Evolutionary conservation across 2,797 vertebrate species (phyloP).

Genomic region (Lates japonicus): DNA sequence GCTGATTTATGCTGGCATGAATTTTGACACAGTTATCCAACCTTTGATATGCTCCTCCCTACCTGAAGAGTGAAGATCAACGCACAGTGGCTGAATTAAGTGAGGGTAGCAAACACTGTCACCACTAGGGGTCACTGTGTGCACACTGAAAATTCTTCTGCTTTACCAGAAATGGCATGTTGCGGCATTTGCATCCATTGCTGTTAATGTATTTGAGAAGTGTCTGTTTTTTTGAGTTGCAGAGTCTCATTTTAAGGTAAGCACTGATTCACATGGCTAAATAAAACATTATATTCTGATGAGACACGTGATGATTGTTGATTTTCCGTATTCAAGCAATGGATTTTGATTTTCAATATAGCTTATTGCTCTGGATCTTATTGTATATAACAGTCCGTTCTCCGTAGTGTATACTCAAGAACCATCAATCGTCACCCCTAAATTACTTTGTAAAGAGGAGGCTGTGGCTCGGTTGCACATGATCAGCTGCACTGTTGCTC

Average conservation of each 20-base stretch:
- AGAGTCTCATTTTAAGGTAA: background rate
- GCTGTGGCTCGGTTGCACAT: conserved; percentile 10
- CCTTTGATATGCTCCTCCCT: conserved; percentile 28
- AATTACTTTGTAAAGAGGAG: conserved; percentile 45
- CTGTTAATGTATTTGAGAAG: background rate
- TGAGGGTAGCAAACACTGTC: background rate
- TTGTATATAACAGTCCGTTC: background rate
- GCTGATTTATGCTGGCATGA: conserved; percentile 57
- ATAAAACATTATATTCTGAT: too few species aligned
- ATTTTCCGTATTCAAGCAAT: background rate
- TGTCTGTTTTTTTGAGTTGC: background rate
- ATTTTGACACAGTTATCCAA: conserved; percentile 9
- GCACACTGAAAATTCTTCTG: conserved; percentile 10
- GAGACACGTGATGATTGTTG: background rate
- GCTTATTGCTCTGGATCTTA: background rate
- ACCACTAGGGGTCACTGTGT: conserved; percentile 81
- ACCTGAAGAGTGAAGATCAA: conserved; percentile 11
- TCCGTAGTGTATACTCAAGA: background rate
- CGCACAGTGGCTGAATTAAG: background rate
- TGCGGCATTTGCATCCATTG: background rate
- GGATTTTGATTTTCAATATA: background rate
- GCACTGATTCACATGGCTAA: too few species aligned
- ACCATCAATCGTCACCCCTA: conserved; percentile 45
- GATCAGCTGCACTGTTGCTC: conserved; percentile 28
- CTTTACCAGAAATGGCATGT: background rate